Percentiles rank a stretch among this genome's conserved stretches.
These are phyloP conservation scores for Holothuria leucospilota DNA, from an alignment of 53 echinoderm and acorn worm genomes.

Conservation along the genomic window DNA sequence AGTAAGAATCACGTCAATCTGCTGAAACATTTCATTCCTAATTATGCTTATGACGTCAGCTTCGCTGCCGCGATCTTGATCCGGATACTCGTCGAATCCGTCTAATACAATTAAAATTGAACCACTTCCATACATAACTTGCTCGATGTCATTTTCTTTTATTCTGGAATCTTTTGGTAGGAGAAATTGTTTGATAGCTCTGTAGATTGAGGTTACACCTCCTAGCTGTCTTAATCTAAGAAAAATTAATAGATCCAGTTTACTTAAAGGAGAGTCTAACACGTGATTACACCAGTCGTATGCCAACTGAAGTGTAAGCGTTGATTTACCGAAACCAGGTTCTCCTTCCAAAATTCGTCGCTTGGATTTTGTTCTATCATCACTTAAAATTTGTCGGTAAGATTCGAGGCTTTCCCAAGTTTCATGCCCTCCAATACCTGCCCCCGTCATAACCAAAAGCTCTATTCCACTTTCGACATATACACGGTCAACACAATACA, in stretches of 20 bases:
- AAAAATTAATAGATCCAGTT: neutral
- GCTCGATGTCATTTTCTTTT: neutral
- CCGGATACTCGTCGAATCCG: constrained; percentile 34
- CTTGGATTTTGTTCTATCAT: too few species aligned
- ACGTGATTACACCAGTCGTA: constrained; percentile 7
- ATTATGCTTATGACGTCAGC: constrained; percentile 4
- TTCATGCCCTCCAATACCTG: too few species aligned
- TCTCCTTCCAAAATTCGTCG: neutral
- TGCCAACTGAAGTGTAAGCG: neutral
- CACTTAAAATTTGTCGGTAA: too few species aligned
- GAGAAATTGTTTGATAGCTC: constrained; percentile 16
- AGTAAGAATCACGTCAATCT: constrained; percentile 1
- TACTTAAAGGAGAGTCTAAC: neutral
- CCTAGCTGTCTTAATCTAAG: constrained; percentile 15
- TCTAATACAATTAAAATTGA: constrained; percentile 20
- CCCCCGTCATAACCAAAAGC: too few species aligned
- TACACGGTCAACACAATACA: too few species aligned
- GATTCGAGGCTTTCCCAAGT: too few species aligned
- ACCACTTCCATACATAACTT: neutral
- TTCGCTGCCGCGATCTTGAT: neutral
- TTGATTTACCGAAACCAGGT: constrained; percentile 32
- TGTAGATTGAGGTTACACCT: neutral
- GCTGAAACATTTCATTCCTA: constrained; percentile 2
- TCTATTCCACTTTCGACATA: too few species aligned
- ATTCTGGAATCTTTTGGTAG: constrained; percentile 13